Base-by-base conservation (phyloP, 2,888 invertebrate genomes). In the Dendrolimus houi region DNA sequence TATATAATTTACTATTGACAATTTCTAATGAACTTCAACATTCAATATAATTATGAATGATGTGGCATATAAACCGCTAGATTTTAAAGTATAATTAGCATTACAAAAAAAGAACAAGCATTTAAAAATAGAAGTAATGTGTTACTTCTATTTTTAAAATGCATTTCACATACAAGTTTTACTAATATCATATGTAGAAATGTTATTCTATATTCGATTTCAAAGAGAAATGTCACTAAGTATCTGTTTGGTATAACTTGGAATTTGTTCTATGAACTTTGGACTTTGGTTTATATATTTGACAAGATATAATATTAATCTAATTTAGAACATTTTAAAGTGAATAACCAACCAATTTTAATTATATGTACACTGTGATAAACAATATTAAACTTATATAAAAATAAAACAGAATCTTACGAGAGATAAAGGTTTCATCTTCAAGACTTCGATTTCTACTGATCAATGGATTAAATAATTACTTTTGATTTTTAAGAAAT, bases 351-450 rank as follows among this genome's bases (percentile, higher is more conserved):
- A 54, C 57, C 58, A 59, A 29, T 29, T 29, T 29, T 29, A 29
- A 29, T 29, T 29, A 29, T 29, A 29, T 6, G 6, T 6, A 29
- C 29, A 29, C 29, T 29, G 6, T 29, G 3, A 29, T 3, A 29
- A 47, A 55, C 14, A 53, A 14, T 29, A 10, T 17, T 52, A 1
- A 1, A 1, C 1, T 55, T 29, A 54, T 3, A 8, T 52, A 54
- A 1, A 58, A 61, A 56, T 56, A 55, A 0, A 58, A 62, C 59
- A 13, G 55, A 59, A 17, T 71, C 81, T 79, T 72, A 83, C 84
- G 70, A 82, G 80, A 54, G 68, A 71, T 12, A 84, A 62, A 13
- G 85, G 82, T 74, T 84, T 83, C 84, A 84, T 84, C 57, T 59
- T 67, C 55, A 55, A 53, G 47, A 0, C 47, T 47, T 47, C 12